Evolutionary conservation across 2,797 vertebrate genomes (phyloP), one percentile per base, ranked within the genome.

Genomic region (Poecilia picta): DNA sequence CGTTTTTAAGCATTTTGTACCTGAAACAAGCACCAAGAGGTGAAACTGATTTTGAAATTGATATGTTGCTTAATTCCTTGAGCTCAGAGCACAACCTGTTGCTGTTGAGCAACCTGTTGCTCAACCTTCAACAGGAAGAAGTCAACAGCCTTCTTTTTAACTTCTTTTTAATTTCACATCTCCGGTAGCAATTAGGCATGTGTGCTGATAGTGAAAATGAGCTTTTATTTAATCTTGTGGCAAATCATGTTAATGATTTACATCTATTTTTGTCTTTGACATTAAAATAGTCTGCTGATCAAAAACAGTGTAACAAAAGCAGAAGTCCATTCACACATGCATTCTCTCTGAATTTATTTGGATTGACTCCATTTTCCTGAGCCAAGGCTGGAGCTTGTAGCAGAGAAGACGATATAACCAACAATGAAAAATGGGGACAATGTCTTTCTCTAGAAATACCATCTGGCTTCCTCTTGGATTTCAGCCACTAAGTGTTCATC

Each of bases 361-460:
- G 79, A 95, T 97, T 15, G 92, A 96, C 66, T 96, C 96, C 8
- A 96, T 97, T 88, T 98, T 96, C 5, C 81, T 97, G 84, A 96
- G 97, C 39, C 96, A 97, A 94, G 96, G 96, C 39, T 97, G 98
- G 96, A 96, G 2, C 96, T 96, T 0, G 96, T 97, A 85, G 96
- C 97, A 28, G 97, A 97, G 94, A 96, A 88, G 87, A 95, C 97
- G 93, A 97, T 97, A 84, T 86, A 77, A 62, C 93, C 93, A 74
- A 96, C 95, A 6, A 85, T 97, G 90, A 95, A 92, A 83, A 91
- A 59, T 31, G 96, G 96, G 78, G 96, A 95, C 72, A 97, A 96
- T 96, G 85, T 97, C 72, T 98, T 97, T 87, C 90, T 97, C 79
- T 96, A 98, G 89, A 97, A 97, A 86, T 97, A 96, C 86, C 96